These are phyloP conservation scores for Oncorhynchus gorbuscha DNA, from an alignment of 2,113 vertebrate species.

Conservation along the genomic window DNA sequence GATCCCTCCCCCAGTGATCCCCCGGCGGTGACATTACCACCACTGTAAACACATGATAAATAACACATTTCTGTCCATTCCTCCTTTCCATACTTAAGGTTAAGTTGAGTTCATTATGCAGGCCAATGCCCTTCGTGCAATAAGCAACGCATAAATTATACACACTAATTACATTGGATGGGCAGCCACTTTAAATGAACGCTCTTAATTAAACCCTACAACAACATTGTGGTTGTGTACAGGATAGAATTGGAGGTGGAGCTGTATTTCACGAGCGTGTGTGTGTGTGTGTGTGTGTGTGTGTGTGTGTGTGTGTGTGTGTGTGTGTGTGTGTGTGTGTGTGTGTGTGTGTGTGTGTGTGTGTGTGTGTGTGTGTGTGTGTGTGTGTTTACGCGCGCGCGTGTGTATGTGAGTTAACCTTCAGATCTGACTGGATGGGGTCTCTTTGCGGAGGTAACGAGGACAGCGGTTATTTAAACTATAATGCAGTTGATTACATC, in stretches of 20 bases:
- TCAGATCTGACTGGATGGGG: conserved; percentile 78
- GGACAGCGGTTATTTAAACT: conserved; percentile 6
- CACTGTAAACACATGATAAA: conserved; percentile 38
- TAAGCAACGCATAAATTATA: conserved; percentile 88
- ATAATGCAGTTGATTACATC: conserved; percentile 24
- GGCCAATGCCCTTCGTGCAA: conserved; percentile 85
- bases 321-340: no score
- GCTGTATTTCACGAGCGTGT: conserved; percentile 78
- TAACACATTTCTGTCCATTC: conserved; percentile 9
- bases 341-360: no score
- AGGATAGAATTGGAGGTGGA: conserved; percentile 45
- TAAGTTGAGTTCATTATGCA: conserved; percentile 89
- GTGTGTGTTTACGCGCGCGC: no score
- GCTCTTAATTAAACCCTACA: conserved; percentile 85
- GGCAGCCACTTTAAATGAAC: conserved; percentile 89
- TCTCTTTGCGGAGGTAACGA: conserved; percentile 37
- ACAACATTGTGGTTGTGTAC: conserved; percentile 82
- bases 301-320: no score
- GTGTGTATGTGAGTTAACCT: conserved; percentile 67
- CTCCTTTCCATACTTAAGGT: conserved; percentile 20
- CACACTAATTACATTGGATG: conserved; percentile 85
- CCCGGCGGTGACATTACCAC: conserved; percentile 22
- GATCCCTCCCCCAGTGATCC: no score
- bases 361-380: no score
- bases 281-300: no score